Evolutionary conservation across 2,888 invertebrate species (phyloP).

Genomic region (Nipponacmea schrenckii): DNA sequence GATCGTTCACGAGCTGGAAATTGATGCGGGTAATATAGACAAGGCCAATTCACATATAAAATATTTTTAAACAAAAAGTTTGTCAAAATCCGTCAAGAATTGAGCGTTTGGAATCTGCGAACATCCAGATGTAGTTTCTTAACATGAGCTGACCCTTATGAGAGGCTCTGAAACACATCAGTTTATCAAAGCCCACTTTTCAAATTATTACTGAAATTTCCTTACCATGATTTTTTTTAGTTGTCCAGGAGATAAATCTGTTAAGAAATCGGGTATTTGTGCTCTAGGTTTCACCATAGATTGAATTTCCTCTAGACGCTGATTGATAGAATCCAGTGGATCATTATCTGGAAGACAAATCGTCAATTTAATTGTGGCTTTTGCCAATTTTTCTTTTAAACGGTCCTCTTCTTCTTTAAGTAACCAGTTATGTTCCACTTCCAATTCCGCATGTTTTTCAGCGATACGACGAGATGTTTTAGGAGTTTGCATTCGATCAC

Average conservation of each 20-base stretch:
- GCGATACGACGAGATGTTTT: slow-evolving; percentile 39
- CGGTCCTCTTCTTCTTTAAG: slow-evolving; percentile 47
- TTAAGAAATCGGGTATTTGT: slow-evolving; percentile 45
- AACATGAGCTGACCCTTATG: too few relatives aligned
- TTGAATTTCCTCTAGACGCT: slow-evolving; percentile 50
- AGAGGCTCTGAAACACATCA: too few relatives aligned
- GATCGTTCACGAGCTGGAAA: too few relatives aligned
- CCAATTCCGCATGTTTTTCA: slow-evolving; percentile 48
- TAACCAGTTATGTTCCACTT: slow-evolving; percentile 58
- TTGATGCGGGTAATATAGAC: too few relatives aligned
- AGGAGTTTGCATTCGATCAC: slow-evolving; percentile 17
- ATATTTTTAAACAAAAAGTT: too few relatives aligned
- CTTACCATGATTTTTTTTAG: slow-evolving; percentile 48
- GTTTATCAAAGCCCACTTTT: too few relatives aligned
- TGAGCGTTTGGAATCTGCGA: too few relatives aligned
- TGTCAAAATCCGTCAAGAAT: too few relatives aligned
- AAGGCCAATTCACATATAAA: too few relatives aligned
- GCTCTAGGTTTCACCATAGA: slow-evolving; percentile 54
- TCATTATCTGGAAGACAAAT: slow-evolving; percentile 57
- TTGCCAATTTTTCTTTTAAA: slow-evolving; percentile 39
- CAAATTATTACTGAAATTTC: too few relatives aligned
- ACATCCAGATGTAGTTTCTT: too few relatives aligned
- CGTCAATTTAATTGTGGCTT: slow-evolving; percentile 43
- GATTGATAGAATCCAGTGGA: slow-evolving; percentile 45
- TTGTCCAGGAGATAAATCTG: slow-evolving; percentile 45